A percentile compares a stretch with the other conserved stretches of the same genome.
These are phyloP conservation scores for Pollenia griseotomentosa DNA, from an alignment of 2,888 invertebrate genomes.

Conservation along the genomic window DNA sequence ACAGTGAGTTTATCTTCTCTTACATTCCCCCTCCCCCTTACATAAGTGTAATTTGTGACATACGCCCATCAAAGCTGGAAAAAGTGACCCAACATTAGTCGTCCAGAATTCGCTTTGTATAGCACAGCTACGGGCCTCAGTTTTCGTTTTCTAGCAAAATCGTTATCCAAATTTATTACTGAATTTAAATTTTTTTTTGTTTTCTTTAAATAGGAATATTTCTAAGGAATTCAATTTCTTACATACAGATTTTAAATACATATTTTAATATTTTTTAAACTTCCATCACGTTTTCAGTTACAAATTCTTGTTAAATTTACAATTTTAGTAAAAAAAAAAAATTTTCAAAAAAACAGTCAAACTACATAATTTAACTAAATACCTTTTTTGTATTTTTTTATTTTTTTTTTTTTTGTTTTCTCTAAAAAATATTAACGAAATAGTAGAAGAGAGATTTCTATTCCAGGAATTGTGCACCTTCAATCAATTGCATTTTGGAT, in stretches of 20 bases:
- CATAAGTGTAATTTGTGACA: too few relatives aligned
- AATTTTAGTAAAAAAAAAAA: slow-evolving; percentile 4
- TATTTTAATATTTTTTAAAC: background rate
- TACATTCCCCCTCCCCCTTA: too few relatives aligned
- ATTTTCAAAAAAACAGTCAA: slow-evolving; percentile 35
- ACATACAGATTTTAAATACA: slow-evolving; percentile 14
- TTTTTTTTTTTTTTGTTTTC: background rate
- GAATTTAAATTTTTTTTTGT: too few relatives aligned
- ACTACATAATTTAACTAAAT: slow-evolving; percentile 61
- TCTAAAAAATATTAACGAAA: background rate
- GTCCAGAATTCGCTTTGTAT: too few relatives aligned
- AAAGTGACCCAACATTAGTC: too few relatives aligned
- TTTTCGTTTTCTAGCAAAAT: too few relatives aligned
- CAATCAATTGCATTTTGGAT: background rate
- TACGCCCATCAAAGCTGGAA: too few relatives aligned
- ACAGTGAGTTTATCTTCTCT: too few relatives aligned
- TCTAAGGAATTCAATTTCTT: slow-evolving; percentile 25
- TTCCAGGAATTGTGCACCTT: slow-evolving; percentile 58
- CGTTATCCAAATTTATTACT: too few relatives aligned
- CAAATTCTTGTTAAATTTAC: slow-evolving; percentile 37
- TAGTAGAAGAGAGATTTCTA: slow-evolving; percentile 46
- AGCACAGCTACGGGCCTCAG: too few relatives aligned
- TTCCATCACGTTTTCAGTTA: slow-evolving; percentile 43
- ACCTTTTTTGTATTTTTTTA: slow-evolving; percentile 26
- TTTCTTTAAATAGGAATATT: slow-evolving; percentile 1